Evolutionary conservation across 1,140 invertebrate species (phyloP), one percentile per base, ranked within the genome.

Genomic region (Ptiloglossa arizonensis): DNA sequence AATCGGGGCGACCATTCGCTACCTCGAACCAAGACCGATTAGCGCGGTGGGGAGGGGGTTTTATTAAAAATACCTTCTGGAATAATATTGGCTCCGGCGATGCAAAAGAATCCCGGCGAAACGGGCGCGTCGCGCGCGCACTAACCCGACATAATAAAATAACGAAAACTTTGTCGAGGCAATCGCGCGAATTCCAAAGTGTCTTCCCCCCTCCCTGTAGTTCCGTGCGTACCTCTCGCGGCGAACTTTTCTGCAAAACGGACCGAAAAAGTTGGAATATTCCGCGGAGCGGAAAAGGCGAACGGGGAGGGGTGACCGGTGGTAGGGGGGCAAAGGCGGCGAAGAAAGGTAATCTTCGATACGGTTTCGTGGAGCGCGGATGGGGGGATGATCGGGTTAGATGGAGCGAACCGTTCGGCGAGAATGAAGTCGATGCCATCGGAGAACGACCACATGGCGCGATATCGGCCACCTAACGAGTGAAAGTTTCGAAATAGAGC

Each of bases 401-500:
- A 54, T 27, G 4, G 29, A 4, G 1, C n/a, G 44, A 72, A 72
- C 29, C n/a, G 29, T 48, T 38, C 9, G 46, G 41, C 2, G 48
- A 59, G 48, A 68, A 68, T n/a, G 64, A 76, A 59, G 29, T 41
- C 29, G n/a, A 2, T 19, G 27, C 2, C 46, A 67, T 75, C 62
- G 50, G 32, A 5, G 11, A 54, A 15, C 19, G 41, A 50, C 72
- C 72, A 74, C 50, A 57, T 75, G 41, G 52, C 64, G 63, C 73
- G 19, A n/a, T 72, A 72, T 71, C 56, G 56, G 38, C 38, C 24
- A 44, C 6, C 63, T 35, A 24, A 4, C 48, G 27, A 35, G 44
- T 48, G 29, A 59, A 68, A 75, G 73, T 75, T 76, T 60, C 41
- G 54, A 29, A 83, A 83, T 73, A 68, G 60, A 48, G 29, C 38